These are phyloP conservation scores for Amaurobius ferox DNA, from an alignment of 2,888 invertebrate species.

Conservation along the genomic window DNA sequence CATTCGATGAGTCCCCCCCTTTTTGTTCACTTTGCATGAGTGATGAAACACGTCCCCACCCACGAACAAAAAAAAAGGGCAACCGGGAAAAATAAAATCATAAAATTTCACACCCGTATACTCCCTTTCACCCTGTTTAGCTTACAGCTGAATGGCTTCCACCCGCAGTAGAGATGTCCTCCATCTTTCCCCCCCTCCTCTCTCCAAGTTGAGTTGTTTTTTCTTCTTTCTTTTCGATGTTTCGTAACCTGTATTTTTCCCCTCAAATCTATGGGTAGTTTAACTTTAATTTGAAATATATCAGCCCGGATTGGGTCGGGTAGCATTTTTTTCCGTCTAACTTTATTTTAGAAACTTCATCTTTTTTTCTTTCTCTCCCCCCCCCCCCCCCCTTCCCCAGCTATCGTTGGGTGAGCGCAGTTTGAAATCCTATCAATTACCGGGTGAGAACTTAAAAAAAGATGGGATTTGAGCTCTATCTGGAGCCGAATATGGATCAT, in stretches of 20 bases:
- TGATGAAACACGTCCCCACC: conserved; percentile 51
- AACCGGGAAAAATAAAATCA: conserved; percentile 65
- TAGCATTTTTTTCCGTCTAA: conserved; percentile 4
- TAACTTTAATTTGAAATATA: conserved; percentile 72
- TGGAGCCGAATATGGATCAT: conserved; percentile 58
- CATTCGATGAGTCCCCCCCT: conserved; percentile 56
- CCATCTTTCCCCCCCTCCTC: not conserved
- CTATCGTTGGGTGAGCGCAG: conserved; percentile 45
- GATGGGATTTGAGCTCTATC: conserved; percentile 56
- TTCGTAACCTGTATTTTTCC: conserved; percentile 70
- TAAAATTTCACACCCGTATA: conserved; percentile 54
- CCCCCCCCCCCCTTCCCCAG: not conserved
- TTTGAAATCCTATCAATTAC: conserved; percentile 69
- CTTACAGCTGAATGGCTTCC: conserved; percentile 50
- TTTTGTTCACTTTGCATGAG: conserved; percentile 71
- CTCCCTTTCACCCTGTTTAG: conserved; percentile 44
- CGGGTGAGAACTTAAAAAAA: conserved; percentile 24
- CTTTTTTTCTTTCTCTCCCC: conserved; percentile 12
- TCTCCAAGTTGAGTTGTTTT: conserved; percentile 14
- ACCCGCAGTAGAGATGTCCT: conserved; percentile 61
- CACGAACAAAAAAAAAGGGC: conserved; percentile 11
- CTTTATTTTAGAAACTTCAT: conserved; percentile 2
- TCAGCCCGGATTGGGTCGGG: conserved; percentile 49
- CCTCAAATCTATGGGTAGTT: conserved; percentile 56
- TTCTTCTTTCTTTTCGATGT: conserved; percentile 44